phyloP scores from a whole-genome alignment of 2,888 invertebrate genomes.

The Noctua fimbriata region DNA sequence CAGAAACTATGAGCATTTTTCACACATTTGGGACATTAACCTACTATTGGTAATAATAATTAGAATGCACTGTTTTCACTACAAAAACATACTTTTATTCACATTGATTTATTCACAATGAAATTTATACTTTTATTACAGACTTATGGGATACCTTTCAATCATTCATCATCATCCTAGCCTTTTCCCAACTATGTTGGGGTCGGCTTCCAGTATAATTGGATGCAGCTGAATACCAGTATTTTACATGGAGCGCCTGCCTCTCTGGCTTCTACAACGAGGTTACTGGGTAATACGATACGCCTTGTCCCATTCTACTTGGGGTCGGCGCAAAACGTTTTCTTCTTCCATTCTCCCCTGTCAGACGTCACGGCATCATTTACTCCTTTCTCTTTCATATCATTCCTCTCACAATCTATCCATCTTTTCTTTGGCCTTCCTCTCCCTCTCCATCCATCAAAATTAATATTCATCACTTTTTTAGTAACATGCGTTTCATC shows the following conservation, averaged over 20 bases:
- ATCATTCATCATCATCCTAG: not conserved
- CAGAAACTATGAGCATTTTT: not conserved
- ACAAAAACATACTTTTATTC: not conserved
- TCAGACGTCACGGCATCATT: too few species aligned
- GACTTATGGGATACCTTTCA: not conserved
- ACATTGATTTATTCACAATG: too few species aligned
- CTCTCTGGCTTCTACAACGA: not conserved
- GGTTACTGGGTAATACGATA: not conserved
- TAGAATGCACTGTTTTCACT: too few species aligned
- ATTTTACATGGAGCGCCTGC: not conserved
- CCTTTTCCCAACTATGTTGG: not conserved
- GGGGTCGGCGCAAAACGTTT: too few species aligned
- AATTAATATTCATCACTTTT: too few species aligned
- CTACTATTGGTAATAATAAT: not conserved
- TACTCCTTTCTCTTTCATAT: too few species aligned
- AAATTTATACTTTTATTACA: not conserved
- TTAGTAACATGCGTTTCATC: too few species aligned
- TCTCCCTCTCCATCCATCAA: too few species aligned
- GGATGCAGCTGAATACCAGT: not conserved
- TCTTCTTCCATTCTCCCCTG: too few species aligned
- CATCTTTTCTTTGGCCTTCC: too few species aligned
- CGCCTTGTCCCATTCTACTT: too few species aligned
- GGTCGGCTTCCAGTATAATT: not conserved
- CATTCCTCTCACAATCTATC: too few species aligned
- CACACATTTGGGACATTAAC: not conserved